Conservation (phyloP, 2,797 vertebrate species). For the Echeneis naucrates region DNA sequence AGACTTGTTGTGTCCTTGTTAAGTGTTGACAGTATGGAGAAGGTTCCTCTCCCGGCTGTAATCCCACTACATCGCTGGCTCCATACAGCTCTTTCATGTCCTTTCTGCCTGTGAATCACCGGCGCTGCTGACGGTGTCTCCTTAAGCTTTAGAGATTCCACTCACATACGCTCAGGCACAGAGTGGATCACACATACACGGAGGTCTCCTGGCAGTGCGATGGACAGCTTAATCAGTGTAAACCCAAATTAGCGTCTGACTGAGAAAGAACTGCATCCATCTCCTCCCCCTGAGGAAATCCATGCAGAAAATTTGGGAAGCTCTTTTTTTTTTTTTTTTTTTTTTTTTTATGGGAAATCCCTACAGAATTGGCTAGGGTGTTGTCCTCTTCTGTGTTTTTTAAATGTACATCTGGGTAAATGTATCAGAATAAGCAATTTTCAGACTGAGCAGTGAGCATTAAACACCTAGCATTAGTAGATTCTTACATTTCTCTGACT, state of each 20-base stretch:
- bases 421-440: slow-evolving; percentile 1
- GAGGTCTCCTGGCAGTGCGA: slow-evolving; percentile 60
- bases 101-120: slow-evolving; percentile 58
- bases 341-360: slow-evolving; percentile 64
- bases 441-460: background rate
- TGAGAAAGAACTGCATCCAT: slow-evolving; percentile 56
- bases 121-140: slow-evolving; percentile 53
- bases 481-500: background rate
- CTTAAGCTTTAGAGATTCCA: slow-evolving; percentile 66
- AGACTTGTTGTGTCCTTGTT: slow-evolving; percentile 58
- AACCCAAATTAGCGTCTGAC: slow-evolving; percentile 74
- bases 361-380: slow-evolving; percentile 19
- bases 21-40: slow-evolving; percentile 62
- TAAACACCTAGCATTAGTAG: background rate
- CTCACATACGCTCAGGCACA: slow-evolving; percentile 56
- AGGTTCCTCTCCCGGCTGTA: slow-evolving; percentile 62
- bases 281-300: slow-evolving; percentile 47
- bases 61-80: slow-evolving; percentile 55
- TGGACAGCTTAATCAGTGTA: slow-evolving; percentile 81
- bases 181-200: slow-evolving; percentile 56
- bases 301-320: slow-evolving; percentile 44
- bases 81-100: slow-evolving; percentile 59
- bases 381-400: slow-evolving; percentile 19
- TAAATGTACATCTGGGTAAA: slow-evolving; percentile 23
- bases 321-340: too few species aligned